phyloP scores from a whole-genome alignment of 1,140 invertebrate genomes.

The Aricia agestis region DNA sequence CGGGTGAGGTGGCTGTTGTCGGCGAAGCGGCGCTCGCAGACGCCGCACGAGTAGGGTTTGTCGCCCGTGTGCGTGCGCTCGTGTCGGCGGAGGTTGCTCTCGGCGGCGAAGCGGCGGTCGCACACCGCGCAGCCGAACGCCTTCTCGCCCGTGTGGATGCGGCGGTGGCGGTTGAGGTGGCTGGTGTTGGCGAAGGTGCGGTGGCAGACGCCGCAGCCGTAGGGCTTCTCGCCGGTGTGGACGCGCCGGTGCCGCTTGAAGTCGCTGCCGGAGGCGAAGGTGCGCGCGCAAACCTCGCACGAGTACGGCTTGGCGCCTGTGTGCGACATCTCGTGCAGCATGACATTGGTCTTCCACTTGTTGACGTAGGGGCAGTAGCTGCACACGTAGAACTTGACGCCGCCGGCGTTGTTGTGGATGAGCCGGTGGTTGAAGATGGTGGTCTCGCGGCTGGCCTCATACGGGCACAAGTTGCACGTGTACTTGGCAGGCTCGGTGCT shows the following conservation, averaged over 20 bases:
- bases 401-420: neutral
- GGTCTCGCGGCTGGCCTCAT: conserved; percentile 21
- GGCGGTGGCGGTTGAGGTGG: conserved; percentile 19
- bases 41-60: conserved; percentile 20
- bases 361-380: conserved; percentile 43
- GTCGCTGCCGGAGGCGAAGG: conserved; percentile 27
- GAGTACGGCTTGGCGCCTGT: conserved; percentile 10
- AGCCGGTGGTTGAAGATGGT: conserved; percentile 22
- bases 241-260: conserved; percentile 64
- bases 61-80: conserved; percentile 22
- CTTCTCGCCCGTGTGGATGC: conserved; percentile 22
- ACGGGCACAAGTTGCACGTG: neutral
- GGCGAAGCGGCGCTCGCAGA: conserved; percentile 17
- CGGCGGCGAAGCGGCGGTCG: conserved; percentile 7
- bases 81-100: conserved; percentile 19
- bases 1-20: conserved; percentile 17
- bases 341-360: conserved; percentile 9
- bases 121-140: conserved; percentile 21
- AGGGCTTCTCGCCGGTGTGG: conserved; percentile 83
- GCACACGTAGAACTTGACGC: conserved; percentile 87
- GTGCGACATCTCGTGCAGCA: conserved; percentile 10
- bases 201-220: conserved; percentile 78
- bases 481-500: neutral
- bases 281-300: conserved; percentile 20
- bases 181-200: conserved; percentile 34